Base-by-base conservation (phyloP, 2,888 invertebrate genomes). In the Xylota sylvarum region DNA sequence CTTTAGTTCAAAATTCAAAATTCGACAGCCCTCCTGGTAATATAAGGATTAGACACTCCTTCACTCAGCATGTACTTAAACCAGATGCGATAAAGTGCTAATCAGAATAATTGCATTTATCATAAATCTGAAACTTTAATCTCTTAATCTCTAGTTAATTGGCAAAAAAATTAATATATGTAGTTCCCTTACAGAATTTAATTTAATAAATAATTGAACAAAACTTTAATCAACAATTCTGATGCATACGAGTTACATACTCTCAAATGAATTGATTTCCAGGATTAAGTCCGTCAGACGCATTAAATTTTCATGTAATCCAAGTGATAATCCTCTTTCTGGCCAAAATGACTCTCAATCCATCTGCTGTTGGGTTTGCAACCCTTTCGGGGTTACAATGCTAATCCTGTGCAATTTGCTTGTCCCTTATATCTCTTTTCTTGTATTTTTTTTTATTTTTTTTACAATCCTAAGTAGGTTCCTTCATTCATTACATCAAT, bases 301-400 rank as follows among this genome's bases (percentile, higher is more conserved):
- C 37, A 79, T 83, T 72, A 79, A 78, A 55, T 55, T 46, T 83
- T 19, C 55, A 84, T 73, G 46, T 56, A 73, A 73, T 78, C 50
- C 60, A 58, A 62, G 77, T 83, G 73, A 73, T 79, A 84, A 79
- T 79, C 79, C 67, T 48, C 32, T 62, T 46, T 19, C 55, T 48
- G 27, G 55, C 46, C 27, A 23, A 56, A 79, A 65, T 56, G 30
- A 73, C 55, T 64, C 19, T 10, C 67, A 58, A 74, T 83, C 52
- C 46, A 74, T 84, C 83, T 46, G 43, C 40, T 10, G 37, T 40
- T 32, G 12, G 48, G 37, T 40, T 35, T 2, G 43, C 12, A 14
- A 52, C 55, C 19, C 65, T 65, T 64, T 43, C 32, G n/a, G 35
- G 81, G 76, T 70, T 48, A 55, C 55, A 56, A 56, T 40, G 58